Conservation (phyloP, 2,888 invertebrate genomes). For the Himalopsyche japonica region DNA sequence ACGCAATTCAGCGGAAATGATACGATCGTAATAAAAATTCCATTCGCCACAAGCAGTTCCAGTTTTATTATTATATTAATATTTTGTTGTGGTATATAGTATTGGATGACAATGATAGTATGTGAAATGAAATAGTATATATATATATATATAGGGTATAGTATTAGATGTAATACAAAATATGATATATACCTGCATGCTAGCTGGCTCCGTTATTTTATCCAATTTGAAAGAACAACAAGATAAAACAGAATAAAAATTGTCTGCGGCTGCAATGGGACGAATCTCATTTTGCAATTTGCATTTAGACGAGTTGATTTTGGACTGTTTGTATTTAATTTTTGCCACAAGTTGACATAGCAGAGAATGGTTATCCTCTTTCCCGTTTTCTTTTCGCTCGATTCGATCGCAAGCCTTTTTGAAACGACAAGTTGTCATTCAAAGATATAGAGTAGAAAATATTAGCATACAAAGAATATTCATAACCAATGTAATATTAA, state of each 20-base stretch:
- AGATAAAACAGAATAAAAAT: not conserved
- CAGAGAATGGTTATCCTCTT: not conserved
- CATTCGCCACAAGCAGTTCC: no score
- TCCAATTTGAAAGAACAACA: not conserved
- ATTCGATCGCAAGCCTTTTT: not conserved
- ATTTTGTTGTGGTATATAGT: no score
- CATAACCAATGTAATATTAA: no score
- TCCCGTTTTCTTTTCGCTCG: not conserved
- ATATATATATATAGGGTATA: no score
- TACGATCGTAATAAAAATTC: no score
- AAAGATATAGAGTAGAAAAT: not conserved
- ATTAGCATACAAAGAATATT: no score
- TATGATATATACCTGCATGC: not conserved
- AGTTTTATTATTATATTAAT: no score
- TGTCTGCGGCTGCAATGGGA: not conserved
- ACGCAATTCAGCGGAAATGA: no score
- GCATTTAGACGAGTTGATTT: slow-evolving; percentile 4
- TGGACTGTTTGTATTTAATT: slow-evolving; percentile 4
- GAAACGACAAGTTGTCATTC: not conserved
- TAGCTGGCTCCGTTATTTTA: not conserved
- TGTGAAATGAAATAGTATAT: no score
- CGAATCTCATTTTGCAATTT: not conserved
- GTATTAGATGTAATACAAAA: no score
- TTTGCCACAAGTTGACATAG: not conserved
- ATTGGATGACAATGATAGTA: no score